phyloP scores from a whole-genome alignment of 2,888 invertebrate species.

The Leptodirus hochenwartii region DNA sequence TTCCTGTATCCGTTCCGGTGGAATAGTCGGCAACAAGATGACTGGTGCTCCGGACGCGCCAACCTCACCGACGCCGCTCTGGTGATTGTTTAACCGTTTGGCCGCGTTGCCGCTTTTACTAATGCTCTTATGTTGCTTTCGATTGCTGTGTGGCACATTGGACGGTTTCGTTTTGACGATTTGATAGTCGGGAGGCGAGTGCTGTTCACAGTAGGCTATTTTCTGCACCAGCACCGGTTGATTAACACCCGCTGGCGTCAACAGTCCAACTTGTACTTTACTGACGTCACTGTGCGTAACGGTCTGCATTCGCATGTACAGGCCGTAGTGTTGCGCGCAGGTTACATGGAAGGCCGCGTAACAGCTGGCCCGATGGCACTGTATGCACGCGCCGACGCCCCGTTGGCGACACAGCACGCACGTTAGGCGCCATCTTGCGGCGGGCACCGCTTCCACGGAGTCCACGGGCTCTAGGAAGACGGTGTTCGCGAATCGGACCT shows the following conservation, averaged over 20 bases:
- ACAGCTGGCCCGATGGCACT: conserved; percentile 89
- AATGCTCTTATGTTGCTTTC: conserved; percentile 1
- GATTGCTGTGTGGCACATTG: neutral
- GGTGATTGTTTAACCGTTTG: conserved; percentile 64
- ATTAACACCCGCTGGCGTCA: conserved; percentile 27
- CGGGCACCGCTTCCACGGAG: conserved; percentile 89
- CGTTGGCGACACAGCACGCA: conserved; percentile 94
- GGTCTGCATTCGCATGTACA: conserved; percentile 95
- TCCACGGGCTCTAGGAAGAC: conserved; percentile 93
- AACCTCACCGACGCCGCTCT: conserved; percentile 26
- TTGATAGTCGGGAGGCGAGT: conserved; percentile 50
- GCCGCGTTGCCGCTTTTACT: conserved; percentile 38
- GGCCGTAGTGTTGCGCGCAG: conserved; percentile 89
- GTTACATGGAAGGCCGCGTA: conserved; percentile 98
- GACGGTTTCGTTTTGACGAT: neutral
- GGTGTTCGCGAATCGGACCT: conserved; percentile 94
- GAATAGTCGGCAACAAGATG: conserved; percentile 85
- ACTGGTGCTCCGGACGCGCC: conserved; percentile 48
- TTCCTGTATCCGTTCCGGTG: conserved; percentile 72
- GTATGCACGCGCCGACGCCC: conserved; percentile 90
- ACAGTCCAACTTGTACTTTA: conserved; percentile 12
- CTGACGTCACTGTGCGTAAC: conserved; percentile 37
- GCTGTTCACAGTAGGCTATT: conserved; percentile 90
- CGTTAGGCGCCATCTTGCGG: conserved; percentile 88
- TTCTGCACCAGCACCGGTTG: conserved; percentile 79